Evolutionary conservation across 2,113 vertebrate species (phyloP).

Genomic region (Semnornis frantzii): DNA sequence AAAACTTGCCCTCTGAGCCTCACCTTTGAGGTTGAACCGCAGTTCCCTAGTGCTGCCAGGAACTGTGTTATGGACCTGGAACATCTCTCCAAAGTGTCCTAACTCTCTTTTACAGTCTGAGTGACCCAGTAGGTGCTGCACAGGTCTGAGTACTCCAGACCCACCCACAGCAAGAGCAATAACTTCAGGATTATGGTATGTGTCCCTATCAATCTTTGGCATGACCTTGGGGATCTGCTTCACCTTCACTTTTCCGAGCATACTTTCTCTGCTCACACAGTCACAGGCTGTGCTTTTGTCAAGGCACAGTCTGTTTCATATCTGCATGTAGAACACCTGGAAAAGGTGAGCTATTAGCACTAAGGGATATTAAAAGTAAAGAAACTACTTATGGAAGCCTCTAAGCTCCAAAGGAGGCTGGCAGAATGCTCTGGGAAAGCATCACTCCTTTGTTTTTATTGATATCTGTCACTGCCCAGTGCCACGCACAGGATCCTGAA

Average conservation of each 20-base stretch:
- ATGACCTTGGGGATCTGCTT: background rate
- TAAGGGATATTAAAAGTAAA: background rate
- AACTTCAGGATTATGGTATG: background rate
- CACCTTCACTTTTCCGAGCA: background rate
- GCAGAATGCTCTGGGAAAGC: background rate
- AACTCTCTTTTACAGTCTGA: background rate
- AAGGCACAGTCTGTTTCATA: background rate
- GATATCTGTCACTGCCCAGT: background rate
- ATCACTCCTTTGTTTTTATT: background rate
- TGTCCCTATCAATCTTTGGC: background rate
- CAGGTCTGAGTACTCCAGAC: background rate
- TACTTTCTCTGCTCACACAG: background rate
- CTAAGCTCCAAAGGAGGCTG: background rate
- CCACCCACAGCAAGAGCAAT: background rate
- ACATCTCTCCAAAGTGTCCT: background rate
- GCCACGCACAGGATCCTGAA: background rate
- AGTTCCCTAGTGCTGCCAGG: background rate
- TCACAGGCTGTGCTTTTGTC: background rate
- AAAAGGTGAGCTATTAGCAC: background rate
- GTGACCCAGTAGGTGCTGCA: background rate
- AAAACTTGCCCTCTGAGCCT: background rate
- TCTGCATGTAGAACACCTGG: background rate
- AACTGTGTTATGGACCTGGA: accelerated
- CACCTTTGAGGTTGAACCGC: background rate
- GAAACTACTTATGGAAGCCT: background rate